Percentiles rank a stretch among this genome's conserved stretches.
Evolutionary conservation across 2,113 vertebrate species (phyloP).

Genomic region (Poecile atricapillus): DNA sequence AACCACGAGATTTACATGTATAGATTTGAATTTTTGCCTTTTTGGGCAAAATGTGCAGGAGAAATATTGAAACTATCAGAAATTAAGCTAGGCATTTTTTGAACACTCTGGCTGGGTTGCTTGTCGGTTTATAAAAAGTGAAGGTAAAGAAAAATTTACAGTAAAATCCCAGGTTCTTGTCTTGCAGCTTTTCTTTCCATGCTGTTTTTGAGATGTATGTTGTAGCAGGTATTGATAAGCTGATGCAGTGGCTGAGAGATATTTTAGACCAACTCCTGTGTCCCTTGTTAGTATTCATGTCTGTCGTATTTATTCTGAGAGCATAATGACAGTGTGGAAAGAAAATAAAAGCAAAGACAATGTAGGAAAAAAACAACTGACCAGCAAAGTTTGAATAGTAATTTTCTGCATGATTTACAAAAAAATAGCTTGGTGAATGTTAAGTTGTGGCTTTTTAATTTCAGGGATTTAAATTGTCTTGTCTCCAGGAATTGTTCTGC

Average conservation of each 20-base stretch:
- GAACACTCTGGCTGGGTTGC: not conserved
- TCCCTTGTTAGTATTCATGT: slow-evolving; percentile 12
- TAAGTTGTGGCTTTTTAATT: slow-evolving; percentile 6
- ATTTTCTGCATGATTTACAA: not conserved
- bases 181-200: not conserved
- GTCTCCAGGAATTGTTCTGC: not conserved
- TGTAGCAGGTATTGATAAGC: not conserved
- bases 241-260: not conserved
- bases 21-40: not conserved
- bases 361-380: not conserved
- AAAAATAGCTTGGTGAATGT: not conserved
- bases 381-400: slow-evolving; percentile 1
- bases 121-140: not conserved
- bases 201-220: not conserved
- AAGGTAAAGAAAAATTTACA: not conserved
- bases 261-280: slow-evolving; percentile 1
- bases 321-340: not conserved
- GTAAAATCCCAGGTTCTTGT: not conserved
- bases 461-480: not conserved
- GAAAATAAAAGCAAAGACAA: slow-evolving; percentile 2
- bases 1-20: not conserved
- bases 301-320: slow-evolving; percentile 24
- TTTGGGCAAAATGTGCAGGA: not conserved
- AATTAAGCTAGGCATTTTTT: not conserved
- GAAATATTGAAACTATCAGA: not conserved